These are phyloP conservation scores for Himalopsyche kuldschensis DNA, from an alignment of 2,888 invertebrate species.

Conservation along the genomic window DNA sequence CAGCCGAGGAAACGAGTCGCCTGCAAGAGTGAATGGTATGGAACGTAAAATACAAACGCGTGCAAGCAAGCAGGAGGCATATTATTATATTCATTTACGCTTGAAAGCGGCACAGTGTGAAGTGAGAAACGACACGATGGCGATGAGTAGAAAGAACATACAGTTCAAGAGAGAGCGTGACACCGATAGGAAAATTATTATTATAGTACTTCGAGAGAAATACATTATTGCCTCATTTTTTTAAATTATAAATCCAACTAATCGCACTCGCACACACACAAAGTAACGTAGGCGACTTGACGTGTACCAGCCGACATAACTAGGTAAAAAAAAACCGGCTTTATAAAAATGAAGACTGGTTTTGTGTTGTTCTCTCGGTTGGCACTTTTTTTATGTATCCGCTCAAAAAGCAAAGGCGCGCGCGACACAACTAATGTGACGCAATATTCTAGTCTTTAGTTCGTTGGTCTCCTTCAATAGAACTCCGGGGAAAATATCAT, in stretches of 20 bases:
- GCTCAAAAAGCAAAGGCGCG: background rate
- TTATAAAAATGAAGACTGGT: slow-evolving; percentile 18
- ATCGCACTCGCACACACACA: background rate
- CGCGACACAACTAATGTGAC: background rate
- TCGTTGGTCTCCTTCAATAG: background rate
- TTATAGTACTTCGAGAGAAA: background rate
- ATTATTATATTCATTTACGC: background rate
- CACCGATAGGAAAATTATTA: background rate
- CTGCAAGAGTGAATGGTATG: background rate
- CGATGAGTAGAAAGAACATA: background rate
- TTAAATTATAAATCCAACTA: background rate
- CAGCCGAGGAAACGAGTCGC: background rate
- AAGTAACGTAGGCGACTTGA: background rate
- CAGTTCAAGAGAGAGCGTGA: background rate
- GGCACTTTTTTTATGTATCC: background rate
- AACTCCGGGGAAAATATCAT: background rate
- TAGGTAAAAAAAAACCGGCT: slow-evolving; percentile 5
- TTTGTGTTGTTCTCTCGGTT: background rate
- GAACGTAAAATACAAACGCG: background rate
- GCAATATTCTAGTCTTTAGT: background rate
- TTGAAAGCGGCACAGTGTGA: background rate
- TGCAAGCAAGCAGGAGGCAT: background rate
- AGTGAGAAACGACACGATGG: background rate
- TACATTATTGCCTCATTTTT: background rate
- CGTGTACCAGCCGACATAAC: background rate